Percentiles rank a stretch among this genome's conserved stretches.
phyloP scores from a whole-genome alignment of 2,113 vertebrate genomes.

The Meles meles region DNA sequence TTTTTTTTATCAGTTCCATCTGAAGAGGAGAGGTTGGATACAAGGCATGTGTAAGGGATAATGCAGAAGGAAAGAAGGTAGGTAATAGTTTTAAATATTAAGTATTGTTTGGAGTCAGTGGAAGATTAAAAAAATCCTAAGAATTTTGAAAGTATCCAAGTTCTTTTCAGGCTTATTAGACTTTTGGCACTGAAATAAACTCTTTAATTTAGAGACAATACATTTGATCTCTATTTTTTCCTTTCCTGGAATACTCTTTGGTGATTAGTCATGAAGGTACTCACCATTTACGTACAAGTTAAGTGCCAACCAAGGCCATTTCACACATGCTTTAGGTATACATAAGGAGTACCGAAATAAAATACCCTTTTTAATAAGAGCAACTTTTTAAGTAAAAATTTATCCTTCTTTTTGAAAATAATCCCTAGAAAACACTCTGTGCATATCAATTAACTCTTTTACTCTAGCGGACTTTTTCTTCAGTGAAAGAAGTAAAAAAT shows the following conservation, averaged over 20 bases:
- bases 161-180: not conserved
- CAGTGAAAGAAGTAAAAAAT: not conserved
- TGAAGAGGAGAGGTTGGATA: not conserved
- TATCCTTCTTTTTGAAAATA: conserved; percentile 14
- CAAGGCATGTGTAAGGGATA: not conserved
- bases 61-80: not conserved
- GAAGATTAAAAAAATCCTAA: not conserved
- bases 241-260: not conserved
- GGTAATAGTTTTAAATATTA: not conserved
- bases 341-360: not conserved
- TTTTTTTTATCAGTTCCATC: not conserved
- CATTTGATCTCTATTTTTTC: not conserved
- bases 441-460: not conserved
- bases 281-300: not conserved
- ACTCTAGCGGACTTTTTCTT: not conserved
- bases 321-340: not conserved
- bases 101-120: not conserved
- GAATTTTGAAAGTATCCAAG: not conserved
- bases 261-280: not conserved
- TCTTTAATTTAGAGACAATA: not conserved
- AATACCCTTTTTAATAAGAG: not conserved
- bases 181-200: not conserved
- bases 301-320: not conserved
- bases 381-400: not conserved
- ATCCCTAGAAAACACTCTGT: not conserved